Evolutionary conservation across 2,797 vertebrate genomes (phyloP).

Genomic region (Enteromius fasciolatus): DNA sequence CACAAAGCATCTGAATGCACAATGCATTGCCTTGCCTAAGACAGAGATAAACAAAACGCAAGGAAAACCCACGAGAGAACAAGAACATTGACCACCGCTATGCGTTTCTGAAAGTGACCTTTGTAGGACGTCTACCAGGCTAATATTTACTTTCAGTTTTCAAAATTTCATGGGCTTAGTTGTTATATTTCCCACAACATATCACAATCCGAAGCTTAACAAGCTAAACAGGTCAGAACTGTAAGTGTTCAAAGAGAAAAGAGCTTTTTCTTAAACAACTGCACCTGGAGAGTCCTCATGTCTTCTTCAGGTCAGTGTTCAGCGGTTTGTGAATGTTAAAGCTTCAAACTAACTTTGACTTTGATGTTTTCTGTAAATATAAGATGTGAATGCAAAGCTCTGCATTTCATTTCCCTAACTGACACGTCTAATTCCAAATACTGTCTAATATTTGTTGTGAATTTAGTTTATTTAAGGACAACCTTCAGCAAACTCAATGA

Average conservation of each 20-base stretch:
- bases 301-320: neutral
- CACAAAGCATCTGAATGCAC: conserved; percentile 1
- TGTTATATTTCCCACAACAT: neutral
- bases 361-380: neutral
- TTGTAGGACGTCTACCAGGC: neutral
- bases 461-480: neutral
- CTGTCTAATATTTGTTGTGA: neutral
- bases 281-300: neutral
- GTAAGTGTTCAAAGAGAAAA: neutral
- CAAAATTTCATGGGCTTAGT: neutral
- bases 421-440: neutral
- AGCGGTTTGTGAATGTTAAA: neutral
- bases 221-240: neutral
- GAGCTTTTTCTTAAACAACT: neutral
- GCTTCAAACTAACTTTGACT: neutral
- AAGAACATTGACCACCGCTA: neutral
- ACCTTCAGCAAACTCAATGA: neutral
- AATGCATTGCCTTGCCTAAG: neutral
- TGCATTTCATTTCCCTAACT: neutral
- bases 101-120: conserved; percentile 2
- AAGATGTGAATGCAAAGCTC: neutral
- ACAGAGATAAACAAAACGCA: neutral
- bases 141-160: conserved; percentile 1
- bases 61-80: neutral
- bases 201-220: neutral